Evolutionary conservation across 2,888 invertebrate species (phyloP).

Genomic region (Hanleya hanleyi): DNA sequence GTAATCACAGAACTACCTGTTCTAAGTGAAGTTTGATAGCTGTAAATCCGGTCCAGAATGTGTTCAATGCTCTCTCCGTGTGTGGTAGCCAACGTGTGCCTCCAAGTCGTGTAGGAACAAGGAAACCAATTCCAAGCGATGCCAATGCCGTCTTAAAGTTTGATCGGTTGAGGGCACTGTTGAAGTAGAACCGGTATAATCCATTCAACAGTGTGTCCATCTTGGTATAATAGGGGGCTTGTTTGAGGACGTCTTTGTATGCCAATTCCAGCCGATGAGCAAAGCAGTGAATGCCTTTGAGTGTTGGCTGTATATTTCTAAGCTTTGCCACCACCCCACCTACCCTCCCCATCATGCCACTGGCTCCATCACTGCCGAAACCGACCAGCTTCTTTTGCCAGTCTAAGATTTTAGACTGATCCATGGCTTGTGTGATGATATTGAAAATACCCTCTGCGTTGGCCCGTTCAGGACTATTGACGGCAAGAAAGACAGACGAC

Average conservation of each 20-base stretch:
- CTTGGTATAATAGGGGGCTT: neutral
- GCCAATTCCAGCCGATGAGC: neutral
- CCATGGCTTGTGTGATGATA: conserved; percentile 23
- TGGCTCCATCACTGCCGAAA: conserved; percentile 33
- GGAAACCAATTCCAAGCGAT: too few species aligned
- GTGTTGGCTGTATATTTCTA: neutral
- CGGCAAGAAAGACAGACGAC: neutral
- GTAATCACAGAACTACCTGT: too few species aligned
- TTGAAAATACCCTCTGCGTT: conserved; percentile 28
- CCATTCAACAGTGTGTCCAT: neutral
- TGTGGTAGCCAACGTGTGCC: too few species aligned
- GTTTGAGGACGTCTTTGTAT: neutral
- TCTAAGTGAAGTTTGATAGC: too few species aligned
- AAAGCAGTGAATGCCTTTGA: neutral
- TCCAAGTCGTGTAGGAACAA: too few species aligned
- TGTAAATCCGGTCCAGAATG: too few species aligned
- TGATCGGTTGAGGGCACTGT: neutral
- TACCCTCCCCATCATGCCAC: conserved; percentile 25
- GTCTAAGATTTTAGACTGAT: conserved; percentile 10
- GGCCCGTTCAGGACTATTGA: conserved; percentile 15
- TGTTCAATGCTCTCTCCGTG: too few species aligned
- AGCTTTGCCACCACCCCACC: conserved; percentile 12
- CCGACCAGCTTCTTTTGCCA: conserved; percentile 26
- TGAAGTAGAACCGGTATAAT: neutral
- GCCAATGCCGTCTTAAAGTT: too few species aligned